Percentiles rank a stretch among this genome's conserved stretches.
phyloP scores from a whole-genome alignment of 2,888 invertebrate genomes.

The Melanophora roralis region DNA sequence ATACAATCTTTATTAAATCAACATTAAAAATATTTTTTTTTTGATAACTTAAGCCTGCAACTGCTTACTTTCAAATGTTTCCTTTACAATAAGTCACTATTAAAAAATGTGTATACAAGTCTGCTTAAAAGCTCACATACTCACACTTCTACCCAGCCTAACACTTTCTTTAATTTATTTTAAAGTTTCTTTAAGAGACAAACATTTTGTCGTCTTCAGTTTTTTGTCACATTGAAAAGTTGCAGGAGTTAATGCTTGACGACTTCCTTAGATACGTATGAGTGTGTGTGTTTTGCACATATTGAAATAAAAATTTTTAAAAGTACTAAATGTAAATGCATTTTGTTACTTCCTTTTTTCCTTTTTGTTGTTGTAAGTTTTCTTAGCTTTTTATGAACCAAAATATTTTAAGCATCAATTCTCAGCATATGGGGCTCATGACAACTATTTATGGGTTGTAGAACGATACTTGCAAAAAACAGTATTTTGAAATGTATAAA shows the following conservation, averaged over 20 bases:
- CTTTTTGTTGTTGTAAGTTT: not conserved
- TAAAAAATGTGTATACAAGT: constrained; percentile 20
- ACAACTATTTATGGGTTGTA: constrained; percentile 58
- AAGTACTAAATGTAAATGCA: constrained; percentile 42
- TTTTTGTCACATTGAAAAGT: constrained; percentile 34
- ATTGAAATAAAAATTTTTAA: constrained; percentile 44
- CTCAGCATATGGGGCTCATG: constrained; percentile 57
- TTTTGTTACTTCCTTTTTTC: constrained; percentile 26
- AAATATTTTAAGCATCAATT: constrained; percentile 59
- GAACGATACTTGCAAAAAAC: not conserved
- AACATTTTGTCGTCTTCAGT: constrained; percentile 5
- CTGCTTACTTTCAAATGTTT: constrained; percentile 38
- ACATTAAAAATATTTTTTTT: no score
- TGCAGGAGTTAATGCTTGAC: constrained; percentile 51
- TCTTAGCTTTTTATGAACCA: constrained; percentile 6
- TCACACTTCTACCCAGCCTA: not conserved
- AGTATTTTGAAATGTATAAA: not conserved
- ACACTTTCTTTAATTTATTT: no score
- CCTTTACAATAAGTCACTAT: constrained; percentile 12
- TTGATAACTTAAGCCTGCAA: constrained; percentile 33
- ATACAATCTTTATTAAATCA: no score
- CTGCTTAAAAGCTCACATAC: constrained; percentile 12
- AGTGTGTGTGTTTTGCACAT: constrained; percentile 29
- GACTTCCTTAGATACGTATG: constrained; percentile 42
- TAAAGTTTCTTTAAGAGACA: constrained; percentile 30